phyloP scores from a whole-genome alignment of 1,140 invertebrate genomes.

The Belonocnema kinseyi region DNA sequence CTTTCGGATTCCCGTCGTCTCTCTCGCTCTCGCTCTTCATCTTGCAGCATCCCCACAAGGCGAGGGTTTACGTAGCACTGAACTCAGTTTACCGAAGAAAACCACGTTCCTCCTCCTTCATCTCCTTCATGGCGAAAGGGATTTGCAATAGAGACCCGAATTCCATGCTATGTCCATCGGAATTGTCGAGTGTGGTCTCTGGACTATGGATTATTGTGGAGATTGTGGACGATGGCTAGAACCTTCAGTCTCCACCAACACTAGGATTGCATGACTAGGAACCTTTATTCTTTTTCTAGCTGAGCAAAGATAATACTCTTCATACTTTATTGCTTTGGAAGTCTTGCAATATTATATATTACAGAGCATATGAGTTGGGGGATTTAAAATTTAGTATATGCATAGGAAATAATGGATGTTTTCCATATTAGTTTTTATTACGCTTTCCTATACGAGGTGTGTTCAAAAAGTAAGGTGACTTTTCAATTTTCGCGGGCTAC shows the following conservation, averaged over 20 bases:
- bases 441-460: too few relatives aligned
- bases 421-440: too few relatives aligned
- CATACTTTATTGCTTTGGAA: background rate
- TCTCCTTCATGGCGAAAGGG: conserved; percentile 5
- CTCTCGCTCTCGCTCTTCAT: conserved; percentile 41
- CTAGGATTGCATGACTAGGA: background rate
- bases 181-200: background rate
- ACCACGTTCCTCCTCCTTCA: conserved; percentile 10
- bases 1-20: conserved; percentile 45
- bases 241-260: background rate
- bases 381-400: background rate
- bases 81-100: conserved; percentile 25
- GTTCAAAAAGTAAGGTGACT: too few relatives aligned
- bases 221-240: background rate
- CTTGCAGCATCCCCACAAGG: conserved; percentile 14
- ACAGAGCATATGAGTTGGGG: background rate
- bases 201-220: background rate
- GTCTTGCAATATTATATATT: background rate
- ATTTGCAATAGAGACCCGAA: conserved; percentile 29
- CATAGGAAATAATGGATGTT: background rate
- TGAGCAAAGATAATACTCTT: conserved; percentile 14
- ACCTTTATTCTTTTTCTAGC: background rate
- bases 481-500: too few relatives aligned
- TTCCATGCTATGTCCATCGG: conserved; percentile 21
- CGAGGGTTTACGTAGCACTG: conserved; percentile 30